phyloP scores from a whole-genome alignment of 37 sponge, comb jelly and placozoan species.

The Hexactinellida sp. region DNA sequence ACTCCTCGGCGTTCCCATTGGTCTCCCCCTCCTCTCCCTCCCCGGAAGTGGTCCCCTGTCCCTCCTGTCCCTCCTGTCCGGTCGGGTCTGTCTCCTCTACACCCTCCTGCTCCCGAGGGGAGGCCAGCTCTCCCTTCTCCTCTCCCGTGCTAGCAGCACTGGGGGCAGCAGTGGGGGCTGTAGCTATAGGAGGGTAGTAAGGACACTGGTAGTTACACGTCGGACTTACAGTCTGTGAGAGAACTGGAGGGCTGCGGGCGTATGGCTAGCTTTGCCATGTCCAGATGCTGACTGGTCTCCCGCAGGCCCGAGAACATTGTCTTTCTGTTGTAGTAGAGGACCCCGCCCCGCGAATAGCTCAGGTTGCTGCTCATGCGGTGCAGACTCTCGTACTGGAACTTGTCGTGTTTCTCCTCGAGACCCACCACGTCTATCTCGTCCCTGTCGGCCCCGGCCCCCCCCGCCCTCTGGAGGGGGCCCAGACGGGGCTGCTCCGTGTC shows the following conservation, averaged over 20 bases:
- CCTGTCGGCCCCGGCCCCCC: not conserved
- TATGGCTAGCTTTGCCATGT: not conserved
- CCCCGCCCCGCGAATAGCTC: not conserved
- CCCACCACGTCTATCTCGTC: not conserved
- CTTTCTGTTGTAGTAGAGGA: not conserved
- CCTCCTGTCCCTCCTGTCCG: not conserved
- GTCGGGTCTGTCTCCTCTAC: not conserved
- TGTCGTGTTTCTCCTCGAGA: not conserved
- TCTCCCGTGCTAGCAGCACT: too few relatives aligned
- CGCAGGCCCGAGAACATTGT: not conserved
- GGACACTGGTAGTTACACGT: too few relatives aligned
- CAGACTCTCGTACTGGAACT: not conserved
- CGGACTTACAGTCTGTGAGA: not conserved
- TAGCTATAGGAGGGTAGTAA: too few relatives aligned
- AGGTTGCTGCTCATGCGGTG: not conserved
- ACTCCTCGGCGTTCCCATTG: not conserved
- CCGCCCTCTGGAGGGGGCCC: not conserved
- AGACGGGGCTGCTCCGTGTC: not conserved
- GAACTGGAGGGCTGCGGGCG: not conserved
- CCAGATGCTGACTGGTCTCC: not conserved
- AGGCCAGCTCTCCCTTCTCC: not conserved
- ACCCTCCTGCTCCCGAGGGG: not conserved
- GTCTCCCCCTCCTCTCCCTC: not conserved
- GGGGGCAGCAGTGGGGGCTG: too few relatives aligned
- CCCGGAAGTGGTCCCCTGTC: not conserved